Base-by-base conservation (phyloP, 2,797 vertebrate genomes). In the Muraenolepis orangiensis region DNA sequence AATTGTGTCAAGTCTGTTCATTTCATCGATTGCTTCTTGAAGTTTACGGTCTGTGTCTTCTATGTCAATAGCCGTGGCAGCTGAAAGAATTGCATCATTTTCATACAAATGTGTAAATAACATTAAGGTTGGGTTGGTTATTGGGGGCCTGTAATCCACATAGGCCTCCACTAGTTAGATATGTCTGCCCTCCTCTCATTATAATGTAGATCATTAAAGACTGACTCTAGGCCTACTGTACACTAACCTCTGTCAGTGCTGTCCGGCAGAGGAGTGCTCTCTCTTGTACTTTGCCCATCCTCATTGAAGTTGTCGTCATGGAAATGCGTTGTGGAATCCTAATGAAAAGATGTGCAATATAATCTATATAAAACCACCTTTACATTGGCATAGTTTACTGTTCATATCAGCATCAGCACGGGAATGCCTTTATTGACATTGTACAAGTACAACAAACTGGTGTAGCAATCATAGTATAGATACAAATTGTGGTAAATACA, bases 1-100 rank as follows among this genome's bases (percentile, higher is more conserved):
- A 76, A 97, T 88, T 82, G 88, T 88, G 85, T 98, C 97, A 70
- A 98, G 93, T 80, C 81, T 90, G 82, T 87, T 91, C 93, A 97
- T 96, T 89, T 95, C 94, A 78, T 88, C 85, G 69, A 95, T 76
- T 72, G 96, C 96, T 82, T 80, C 87, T 83, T 92, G 90, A 74
- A 98, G 88, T 29, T 90, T 81, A 72, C 77, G 76, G 78, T 94
- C 89, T 73, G 82, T 80, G 38, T 75, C 82, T 72, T 87, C 89
- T 61, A 88, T 85, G 78, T 91, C 85, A 0, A 75, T 20, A 57
- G 20, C 51, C 20, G n/a, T 57, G 51, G 20, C 51, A 57, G n/a
- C 51, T 57, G 51, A 57, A 57, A 23, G 51, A 8, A 57, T 23
- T 20, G 7, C n/a, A 57, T n/a, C 1, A 57, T 57, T n/a, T 57